Evolutionary conservation across 2,113 vertebrate genomes (phyloP).

Genomic region (Narcine bancroftii): DNA sequence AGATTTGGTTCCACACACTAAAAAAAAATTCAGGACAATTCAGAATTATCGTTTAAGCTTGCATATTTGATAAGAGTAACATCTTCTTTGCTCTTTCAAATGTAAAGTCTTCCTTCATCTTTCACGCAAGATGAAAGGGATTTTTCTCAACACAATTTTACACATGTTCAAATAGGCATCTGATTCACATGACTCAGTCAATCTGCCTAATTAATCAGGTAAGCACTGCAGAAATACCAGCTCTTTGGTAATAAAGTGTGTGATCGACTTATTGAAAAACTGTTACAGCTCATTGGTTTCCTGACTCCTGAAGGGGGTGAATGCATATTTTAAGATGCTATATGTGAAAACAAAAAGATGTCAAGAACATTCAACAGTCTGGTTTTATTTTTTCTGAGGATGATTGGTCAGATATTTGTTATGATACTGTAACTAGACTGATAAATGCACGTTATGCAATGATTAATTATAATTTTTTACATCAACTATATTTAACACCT

Average conservation of each 20-base stretch:
- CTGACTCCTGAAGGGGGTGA: background rate
- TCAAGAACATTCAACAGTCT: background rate
- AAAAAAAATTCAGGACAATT: conserved; percentile 41
- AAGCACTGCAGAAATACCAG: background rate
- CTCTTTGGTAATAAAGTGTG: background rate
- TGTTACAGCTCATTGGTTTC: background rate
- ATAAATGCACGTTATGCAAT: too few species aligned
- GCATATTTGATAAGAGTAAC: background rate
- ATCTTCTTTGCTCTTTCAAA: background rate
- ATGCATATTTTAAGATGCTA: background rate
- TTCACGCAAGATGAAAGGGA: background rate
- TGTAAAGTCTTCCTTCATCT: background rate
- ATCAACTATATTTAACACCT: too few species aligned
- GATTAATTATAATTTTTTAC: too few species aligned
- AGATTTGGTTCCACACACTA: conserved; percentile 75
- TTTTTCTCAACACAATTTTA: background rate
- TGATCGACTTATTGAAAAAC: background rate
- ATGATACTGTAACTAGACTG: too few species aligned
- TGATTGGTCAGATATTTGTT: too few species aligned
- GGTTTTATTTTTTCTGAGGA: too few species aligned
- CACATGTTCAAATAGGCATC: background rate
- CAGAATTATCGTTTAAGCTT: background rate
- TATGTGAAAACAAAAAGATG: background rate
- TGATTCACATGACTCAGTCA: background rate
- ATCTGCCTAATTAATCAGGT: background rate